These are phyloP conservation scores for Drosophila chauvacae DNA, from an alignment of 1,140 invertebrate genomes.

Conservation along the genomic window DNA sequence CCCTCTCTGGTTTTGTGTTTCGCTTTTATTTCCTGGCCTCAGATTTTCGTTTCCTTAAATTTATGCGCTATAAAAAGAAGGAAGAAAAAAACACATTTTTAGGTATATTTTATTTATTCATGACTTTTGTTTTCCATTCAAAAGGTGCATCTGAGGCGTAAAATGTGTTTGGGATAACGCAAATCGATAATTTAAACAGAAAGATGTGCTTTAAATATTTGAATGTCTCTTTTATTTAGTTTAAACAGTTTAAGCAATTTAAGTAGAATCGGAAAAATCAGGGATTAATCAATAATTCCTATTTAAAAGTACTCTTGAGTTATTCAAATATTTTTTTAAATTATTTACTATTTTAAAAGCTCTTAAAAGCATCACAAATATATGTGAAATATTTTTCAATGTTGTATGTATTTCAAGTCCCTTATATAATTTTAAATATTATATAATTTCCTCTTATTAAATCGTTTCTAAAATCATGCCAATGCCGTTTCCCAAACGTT, in stretches of 20 bases:
- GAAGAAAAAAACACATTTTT: slow-evolving; percentile 42
- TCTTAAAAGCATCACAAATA: too few species aligned
- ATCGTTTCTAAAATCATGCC: slow-evolving; percentile 23
- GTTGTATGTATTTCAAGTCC: not conserved
- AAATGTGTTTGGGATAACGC: slow-evolving; percentile 14
- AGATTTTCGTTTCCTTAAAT: slow-evolving; percentile 72
- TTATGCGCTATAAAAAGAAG: slow-evolving; percentile 68
- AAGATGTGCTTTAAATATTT: not conserved
- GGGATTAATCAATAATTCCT: too few species aligned
- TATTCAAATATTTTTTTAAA: not conserved
- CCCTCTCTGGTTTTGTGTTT: slow-evolving; percentile 54
- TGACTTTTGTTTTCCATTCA: slow-evolving; percentile 59
- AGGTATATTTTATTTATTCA: slow-evolving; percentile 65
- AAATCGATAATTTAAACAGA: slow-evolving; percentile 50
- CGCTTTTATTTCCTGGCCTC: slow-evolving; percentile 66
- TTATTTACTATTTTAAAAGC: not conserved
- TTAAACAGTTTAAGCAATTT: not conserved
- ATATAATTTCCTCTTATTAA: not conserved
- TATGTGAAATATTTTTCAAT: too few species aligned
- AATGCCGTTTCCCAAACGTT: slow-evolving; percentile 12
- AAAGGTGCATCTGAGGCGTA: slow-evolving; percentile 28
- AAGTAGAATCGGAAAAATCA: not conserved
- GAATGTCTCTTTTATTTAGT: not conserved
- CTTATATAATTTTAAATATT: not conserved
- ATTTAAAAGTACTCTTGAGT: too few species aligned